Conservation (phyloP, 1,140 invertebrate genomes). For the Calephelis virginiensis region DNA sequence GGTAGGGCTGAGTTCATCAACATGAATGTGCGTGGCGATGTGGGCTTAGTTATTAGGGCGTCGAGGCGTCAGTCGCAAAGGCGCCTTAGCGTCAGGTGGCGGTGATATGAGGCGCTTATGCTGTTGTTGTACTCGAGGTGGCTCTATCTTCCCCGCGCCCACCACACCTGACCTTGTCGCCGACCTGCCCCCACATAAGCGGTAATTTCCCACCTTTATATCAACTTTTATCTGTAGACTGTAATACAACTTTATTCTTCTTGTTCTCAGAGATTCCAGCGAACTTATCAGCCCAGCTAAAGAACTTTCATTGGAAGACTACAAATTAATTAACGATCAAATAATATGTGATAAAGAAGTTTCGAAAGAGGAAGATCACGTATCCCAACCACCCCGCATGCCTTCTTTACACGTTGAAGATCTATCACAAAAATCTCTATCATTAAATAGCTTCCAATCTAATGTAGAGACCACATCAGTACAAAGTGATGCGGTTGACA, state of each 20-base stretch:
- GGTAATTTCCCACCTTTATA: slow-evolving; percentile 43
- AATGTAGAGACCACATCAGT: slow-evolving; percentile 6
- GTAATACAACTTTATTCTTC: slow-evolving; percentile 29
- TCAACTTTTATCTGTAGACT: slow-evolving; percentile 14
- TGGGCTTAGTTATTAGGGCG: slow-evolving; percentile 35
- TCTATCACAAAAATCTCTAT: slow-evolving; percentile 39
- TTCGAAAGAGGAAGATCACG: slow-evolving; percentile 24
- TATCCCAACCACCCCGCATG: slow-evolving; percentile 41
- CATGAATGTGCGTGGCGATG: slow-evolving; percentile 44
- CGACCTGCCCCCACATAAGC: slow-evolving; percentile 59
- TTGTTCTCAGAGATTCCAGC: slow-evolving; percentile 59
- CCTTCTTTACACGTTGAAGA: slow-evolving; percentile 63
- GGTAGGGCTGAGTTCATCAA: slow-evolving; percentile 61
- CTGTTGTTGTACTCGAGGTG: slow-evolving; percentile 44
- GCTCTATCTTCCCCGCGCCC: slow-evolving; percentile 44
- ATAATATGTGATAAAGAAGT: slow-evolving; percentile 25
- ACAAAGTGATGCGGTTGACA: slow-evolving; percentile 7
- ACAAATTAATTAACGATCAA: slow-evolving; percentile 20
- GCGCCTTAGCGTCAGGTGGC: slow-evolving; percentile 62
- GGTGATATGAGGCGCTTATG: slow-evolving; percentile 67
- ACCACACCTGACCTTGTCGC: slow-evolving; percentile 62
- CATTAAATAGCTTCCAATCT: slow-evolving; percentile 24
- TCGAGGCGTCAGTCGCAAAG: slow-evolving; percentile 51
- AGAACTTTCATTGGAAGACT: slow-evolving; percentile 3
- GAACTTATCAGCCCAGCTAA: slow-evolving; percentile 35